phyloP scores from a whole-genome alignment of 2,797 vertebrate species.

The Cottoperca gobio region DNA sequence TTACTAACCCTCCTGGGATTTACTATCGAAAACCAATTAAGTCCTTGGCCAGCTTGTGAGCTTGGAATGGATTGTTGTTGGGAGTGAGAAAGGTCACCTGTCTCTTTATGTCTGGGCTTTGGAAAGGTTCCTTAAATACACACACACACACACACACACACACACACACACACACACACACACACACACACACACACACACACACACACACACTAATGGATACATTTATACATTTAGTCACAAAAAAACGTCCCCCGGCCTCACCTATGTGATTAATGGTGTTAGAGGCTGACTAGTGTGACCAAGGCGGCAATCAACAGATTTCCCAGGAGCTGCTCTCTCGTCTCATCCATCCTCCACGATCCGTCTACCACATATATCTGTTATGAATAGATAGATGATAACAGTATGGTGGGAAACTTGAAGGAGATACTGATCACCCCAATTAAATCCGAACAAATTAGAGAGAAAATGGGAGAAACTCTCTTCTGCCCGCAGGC shows the following conservation, averaged over 20 bases:
- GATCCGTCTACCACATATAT: slow-evolving; percentile 12
- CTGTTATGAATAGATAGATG: slow-evolving; percentile 36
- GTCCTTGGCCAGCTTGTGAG: slow-evolving; percentile 45
- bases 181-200: slow-evolving; percentile 34
- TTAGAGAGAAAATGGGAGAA: slow-evolving; percentile 27
- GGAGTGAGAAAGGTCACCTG: slow-evolving; percentile 72
- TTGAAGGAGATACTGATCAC: slow-evolving; percentile 49
- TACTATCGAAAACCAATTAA: slow-evolving; percentile 81
- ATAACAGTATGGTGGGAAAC: slow-evolving; percentile 29
- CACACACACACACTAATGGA: slow-evolving; percentile 20
- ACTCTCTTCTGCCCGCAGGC: slow-evolving; percentile 4
- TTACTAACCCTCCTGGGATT: slow-evolving; percentile 67
- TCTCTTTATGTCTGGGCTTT: slow-evolving; percentile 47
- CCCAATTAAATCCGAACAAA: slow-evolving; percentile 57
- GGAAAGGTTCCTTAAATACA: slow-evolving; percentile 37
- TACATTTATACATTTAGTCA: slow-evolving; percentile 14
- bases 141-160: slow-evolving; percentile 24
- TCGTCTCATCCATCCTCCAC: slow-evolving; percentile 17
- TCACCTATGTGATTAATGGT: slow-evolving; percentile 62
- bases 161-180: slow-evolving; percentile 24
- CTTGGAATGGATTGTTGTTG: slow-evolving; percentile 50
- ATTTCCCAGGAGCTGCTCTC: slow-evolving; percentile 35
- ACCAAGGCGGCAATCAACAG: slow-evolving; percentile 55
- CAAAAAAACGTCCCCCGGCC: slow-evolving; percentile 10
- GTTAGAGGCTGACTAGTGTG: slow-evolving; percentile 37